Evolutionary conservation across 1,140 invertebrate genomes (phyloP), one percentile per base, ranked within the genome.

Genomic region (Argopecten irradians): DNA sequence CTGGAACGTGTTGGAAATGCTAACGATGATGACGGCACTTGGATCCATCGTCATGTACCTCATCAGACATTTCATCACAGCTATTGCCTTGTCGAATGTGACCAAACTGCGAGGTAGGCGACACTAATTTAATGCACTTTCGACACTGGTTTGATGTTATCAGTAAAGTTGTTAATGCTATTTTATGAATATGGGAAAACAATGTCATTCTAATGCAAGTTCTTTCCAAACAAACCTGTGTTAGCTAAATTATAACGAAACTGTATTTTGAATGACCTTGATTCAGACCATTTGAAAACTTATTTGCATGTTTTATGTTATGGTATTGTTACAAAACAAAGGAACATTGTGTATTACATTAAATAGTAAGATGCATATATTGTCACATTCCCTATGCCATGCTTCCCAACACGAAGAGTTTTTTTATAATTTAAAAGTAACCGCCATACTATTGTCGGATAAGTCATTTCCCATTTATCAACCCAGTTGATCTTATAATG

Each of bases 1-100:
- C 87, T 94, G 94, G 94, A 93, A 94, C 85, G 83, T 86, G 88
- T 34, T 94, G 22, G 91, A 94, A 71, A 87, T 93, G 32, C 43
- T 89, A 0, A 93, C 92, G 0, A 39, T 94, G 13, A 43, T 91
- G n/a, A 83, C 85, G 0, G 93, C 94, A 16, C 19, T 94, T 0
- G 86, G 87, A 0, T 90, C 91, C 46, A 87, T 94, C 0, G 89
- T 91, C 13, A 93, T 94, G 92, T 94, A 94, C 36, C 34, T 92
- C 14, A 90, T 93, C 34, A 86, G 92, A 39, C 91, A 93, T 88
- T 83, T 93, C 7, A 87, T 94, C 41, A 93, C 92, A 35, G 46
- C 86, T 22, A 19, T 88, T 16, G 89, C 92, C 28, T 41, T 93
- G 41, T 88, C 87, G 0, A 92, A 55, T 16, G 90, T 94, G 1